Base-by-base conservation (phyloP, 2,797 vertebrate species). In the Pogonophryne albipinna region DNA sequence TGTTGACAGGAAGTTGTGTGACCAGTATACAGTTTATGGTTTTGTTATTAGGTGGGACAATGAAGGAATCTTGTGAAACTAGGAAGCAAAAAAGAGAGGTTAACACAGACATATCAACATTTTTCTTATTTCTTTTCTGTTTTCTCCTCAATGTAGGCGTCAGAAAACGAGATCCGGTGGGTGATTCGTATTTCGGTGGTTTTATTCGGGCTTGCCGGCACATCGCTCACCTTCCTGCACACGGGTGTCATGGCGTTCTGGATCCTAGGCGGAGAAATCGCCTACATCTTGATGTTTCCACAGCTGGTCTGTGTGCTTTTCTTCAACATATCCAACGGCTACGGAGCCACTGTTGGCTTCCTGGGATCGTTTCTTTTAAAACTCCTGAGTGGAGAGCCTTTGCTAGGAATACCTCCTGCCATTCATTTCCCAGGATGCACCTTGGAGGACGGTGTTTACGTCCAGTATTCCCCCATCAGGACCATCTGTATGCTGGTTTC, bases 221-320 rank as follows among this genome's bases (percentile, higher is more conserved):
- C 91, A 0, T 53, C 64, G 7, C 68, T 95, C 72, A 91, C 93
- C 44, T 91, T 94, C 66, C 70, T 89, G 19, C 81, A 75, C 74
- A 51, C 89, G 57, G 49, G 52, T 74, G 74, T 95, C 80, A 1
- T 87, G 53, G 86, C 90, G 7, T 91, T 95, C 63, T 95, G 93
- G 94, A 79, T 95, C 73, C 80, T 95, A 68, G 90, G 93, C 0
- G 85, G 90, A 23, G 94, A 95, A 55, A 78, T 95, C 46, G 89
- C 94, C 23, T 94, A 95, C 0, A 78, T 91, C 1, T 19, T 95
- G 49, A 89, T 95, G 58, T 94, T 95, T 52, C 93, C 94, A 0
- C 95, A 95, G 78, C 88, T 95, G 11, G 87, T 92, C 65, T 95
- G 94, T 0, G 87, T 92, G 6, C 91, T 95, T 42, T 96, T 95